Evolutionary conservation across 2,113 vertebrate species (phyloP).

Genomic region (Peromyscus californicus): DNA sequence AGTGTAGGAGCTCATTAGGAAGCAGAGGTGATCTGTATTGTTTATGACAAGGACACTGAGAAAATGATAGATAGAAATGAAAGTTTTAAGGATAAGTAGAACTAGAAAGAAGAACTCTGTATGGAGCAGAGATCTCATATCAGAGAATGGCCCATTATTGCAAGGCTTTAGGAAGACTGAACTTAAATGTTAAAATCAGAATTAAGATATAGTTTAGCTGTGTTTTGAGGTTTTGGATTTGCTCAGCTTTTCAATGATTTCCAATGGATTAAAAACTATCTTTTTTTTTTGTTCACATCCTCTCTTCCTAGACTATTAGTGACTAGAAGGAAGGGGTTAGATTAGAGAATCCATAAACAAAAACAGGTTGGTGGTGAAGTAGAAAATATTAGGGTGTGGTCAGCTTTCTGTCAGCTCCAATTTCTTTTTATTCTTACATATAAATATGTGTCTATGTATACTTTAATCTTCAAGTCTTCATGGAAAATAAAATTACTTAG

Average conservation of each 20-base stretch:
- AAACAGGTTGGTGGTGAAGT: accelerated
- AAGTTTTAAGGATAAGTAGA: not conserved
- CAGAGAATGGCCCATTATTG: not conserved
- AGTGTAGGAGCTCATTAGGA: not conserved
- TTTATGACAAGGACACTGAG: not conserved
- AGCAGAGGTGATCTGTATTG: not conserved
- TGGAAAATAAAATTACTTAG: not conserved
- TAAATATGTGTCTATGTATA: not conserved
- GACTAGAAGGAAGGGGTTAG: not conserved
- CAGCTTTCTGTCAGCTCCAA: not conserved
- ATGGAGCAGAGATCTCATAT: not conserved
- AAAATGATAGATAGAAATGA: not conserved
- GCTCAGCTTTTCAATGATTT: not conserved
- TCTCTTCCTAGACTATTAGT: not conserved
- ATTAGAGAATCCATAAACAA: not conserved
- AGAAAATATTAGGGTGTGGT: not conserved
- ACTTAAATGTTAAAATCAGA: not conserved
- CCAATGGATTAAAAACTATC: not conserved
- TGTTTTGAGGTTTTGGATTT: not conserved
- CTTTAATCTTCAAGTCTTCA: not conserved
- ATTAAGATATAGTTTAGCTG: not conserved
- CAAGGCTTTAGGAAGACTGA: not conserved
- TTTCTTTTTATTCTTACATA: not conserved
- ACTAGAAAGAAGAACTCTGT: not conserved
- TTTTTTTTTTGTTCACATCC: not conserved